These are phyloP conservation scores for Galleria mellonella DNA, from an alignment of 1,140 invertebrate species.

Conservation along the genomic window DNA sequence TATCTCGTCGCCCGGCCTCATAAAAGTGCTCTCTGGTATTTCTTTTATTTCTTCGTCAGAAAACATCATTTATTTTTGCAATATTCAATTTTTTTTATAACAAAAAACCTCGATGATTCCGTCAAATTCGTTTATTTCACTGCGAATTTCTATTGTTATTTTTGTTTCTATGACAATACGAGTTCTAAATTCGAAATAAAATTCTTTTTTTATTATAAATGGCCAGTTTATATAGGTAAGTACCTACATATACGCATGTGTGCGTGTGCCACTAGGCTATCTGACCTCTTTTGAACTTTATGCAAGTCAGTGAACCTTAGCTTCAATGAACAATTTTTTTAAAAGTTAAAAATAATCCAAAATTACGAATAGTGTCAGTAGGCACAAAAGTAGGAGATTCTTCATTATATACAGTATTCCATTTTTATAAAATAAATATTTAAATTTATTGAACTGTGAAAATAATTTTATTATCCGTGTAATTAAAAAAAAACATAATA, in stretches of 20 bases:
- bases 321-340: too few species aligned
- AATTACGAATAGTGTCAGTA: too few species aligned
- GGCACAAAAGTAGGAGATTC: too few species aligned
- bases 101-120: slow-evolving; percentile 48
- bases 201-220: slow-evolving; percentile 25
- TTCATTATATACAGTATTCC: too few species aligned
- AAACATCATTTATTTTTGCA: slow-evolving; percentile 63
- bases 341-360: too few species aligned
- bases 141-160: slow-evolving; percentile 39
- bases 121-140: slow-evolving; percentile 48
- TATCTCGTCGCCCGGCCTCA: slow-evolving; percentile 58
- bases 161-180: slow-evolving; percentile 39
- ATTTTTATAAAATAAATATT: too few species aligned
- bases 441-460: too few species aligned
- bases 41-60: slow-evolving; percentile 68
- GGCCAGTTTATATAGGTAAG: not conserved
- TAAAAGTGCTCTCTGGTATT: slow-evolving; percentile 41
- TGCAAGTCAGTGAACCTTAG: slow-evolving; percentile 19
- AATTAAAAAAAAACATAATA: too few species aligned
- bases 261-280: slow-evolving; percentile 9
- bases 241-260: not conserved
- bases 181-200: slow-evolving; percentile 37
- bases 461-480: too few species aligned
- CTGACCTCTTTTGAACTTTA: slow-evolving; percentile 43
- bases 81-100: slow-evolving; percentile 67